A percentile compares a stretch with the other conserved stretches of the same genome.
phyloP scores from a whole-genome alignment of 2,113 vertebrate genomes.

The Dipodomys spectabilis region DNA sequence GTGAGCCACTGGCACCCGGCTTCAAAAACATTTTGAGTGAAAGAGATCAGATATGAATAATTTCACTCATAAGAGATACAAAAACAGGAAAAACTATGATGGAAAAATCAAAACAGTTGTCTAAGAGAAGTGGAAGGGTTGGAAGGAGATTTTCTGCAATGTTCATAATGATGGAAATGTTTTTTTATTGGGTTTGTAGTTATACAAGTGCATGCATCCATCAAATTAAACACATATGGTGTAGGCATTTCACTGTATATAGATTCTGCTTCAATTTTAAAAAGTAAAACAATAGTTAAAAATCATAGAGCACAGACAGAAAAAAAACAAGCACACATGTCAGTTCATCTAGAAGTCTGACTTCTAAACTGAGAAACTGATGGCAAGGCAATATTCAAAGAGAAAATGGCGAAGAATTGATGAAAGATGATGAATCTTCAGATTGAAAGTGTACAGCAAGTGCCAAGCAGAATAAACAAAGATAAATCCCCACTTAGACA shows the following conservation, averaged over 20 bases:
- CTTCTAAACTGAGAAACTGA: constrained; percentile 4
- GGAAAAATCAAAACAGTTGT: not conserved
- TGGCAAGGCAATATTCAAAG: constrained; percentile 17
- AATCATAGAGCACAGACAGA: not conserved
- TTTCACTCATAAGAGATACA: not conserved
- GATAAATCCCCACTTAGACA: constrained; percentile 18
- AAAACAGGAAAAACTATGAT: not conserved
- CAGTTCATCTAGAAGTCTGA: not conserved
- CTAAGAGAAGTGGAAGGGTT: not conserved
- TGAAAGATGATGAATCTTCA: not conserved
- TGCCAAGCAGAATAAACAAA: constrained; percentile 30
- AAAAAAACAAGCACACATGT: not conserved
- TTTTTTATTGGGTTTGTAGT: not conserved
- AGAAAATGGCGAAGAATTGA: constrained; percentile 29
- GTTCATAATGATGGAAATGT: not conserved
- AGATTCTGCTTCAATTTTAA: not conserved
- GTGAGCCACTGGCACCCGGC: too few species aligned
- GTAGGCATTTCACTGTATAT: not conserved
- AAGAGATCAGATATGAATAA: constrained; percentile 10
- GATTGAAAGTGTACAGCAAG: not conserved
- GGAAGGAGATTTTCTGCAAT: not conserved
- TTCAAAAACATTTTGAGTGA: constrained; percentile 35
- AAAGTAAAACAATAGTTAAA: not conserved
- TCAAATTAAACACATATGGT: not conserved
- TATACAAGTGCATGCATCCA: not conserved